These are phyloP conservation scores for Urocyon cinereoargenteus DNA, from an alignment of 2,797 vertebrate species.

Conservation along the genomic window DNA sequence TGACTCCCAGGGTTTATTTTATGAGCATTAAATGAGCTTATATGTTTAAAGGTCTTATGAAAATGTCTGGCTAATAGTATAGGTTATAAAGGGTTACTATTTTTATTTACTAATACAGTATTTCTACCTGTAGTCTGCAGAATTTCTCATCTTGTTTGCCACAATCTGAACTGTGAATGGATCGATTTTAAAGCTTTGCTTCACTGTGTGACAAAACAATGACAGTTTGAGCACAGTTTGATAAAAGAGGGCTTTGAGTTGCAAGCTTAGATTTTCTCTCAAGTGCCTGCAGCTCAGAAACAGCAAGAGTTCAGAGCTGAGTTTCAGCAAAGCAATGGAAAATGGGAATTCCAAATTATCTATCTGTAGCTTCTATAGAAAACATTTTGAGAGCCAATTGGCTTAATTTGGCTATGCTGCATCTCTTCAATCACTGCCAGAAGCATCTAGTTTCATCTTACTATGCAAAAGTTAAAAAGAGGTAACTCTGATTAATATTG, in stretches of 20 bases:
- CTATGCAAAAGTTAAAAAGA: not conserved
- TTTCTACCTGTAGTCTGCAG: not conserved
- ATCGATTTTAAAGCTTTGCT: constrained; percentile 73
- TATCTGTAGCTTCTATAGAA: constrained; percentile 54
- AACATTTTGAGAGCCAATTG: constrained; percentile 59
- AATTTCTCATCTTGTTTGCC: constrained; percentile 37
- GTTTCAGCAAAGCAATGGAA: constrained; percentile 53
- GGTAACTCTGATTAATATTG: not conserved
- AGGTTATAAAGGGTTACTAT: not conserved
- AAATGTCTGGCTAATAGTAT: not conserved
- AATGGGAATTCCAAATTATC: constrained; percentile 65
- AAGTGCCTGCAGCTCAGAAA: constrained; percentile 71
- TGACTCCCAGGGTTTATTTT: constrained; percentile 24
- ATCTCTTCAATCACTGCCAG: not conserved
- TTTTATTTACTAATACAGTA: constrained; percentile 34
- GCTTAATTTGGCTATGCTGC: not conserved
- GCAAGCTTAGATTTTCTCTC: constrained; percentile 72
- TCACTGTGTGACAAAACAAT: constrained; percentile 67
- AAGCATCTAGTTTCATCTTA: constrained; percentile 24
- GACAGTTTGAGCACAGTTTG: constrained; percentile 73
- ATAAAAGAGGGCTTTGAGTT: constrained; percentile 69
- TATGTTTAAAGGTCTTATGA: not conserved
- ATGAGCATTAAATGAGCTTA: not conserved
- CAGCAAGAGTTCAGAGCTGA: constrained; percentile 64
- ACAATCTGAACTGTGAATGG: constrained; percentile 8